Conservation (phyloP, 2,797 vertebrate genomes). For the Tapera naevia region DNA sequence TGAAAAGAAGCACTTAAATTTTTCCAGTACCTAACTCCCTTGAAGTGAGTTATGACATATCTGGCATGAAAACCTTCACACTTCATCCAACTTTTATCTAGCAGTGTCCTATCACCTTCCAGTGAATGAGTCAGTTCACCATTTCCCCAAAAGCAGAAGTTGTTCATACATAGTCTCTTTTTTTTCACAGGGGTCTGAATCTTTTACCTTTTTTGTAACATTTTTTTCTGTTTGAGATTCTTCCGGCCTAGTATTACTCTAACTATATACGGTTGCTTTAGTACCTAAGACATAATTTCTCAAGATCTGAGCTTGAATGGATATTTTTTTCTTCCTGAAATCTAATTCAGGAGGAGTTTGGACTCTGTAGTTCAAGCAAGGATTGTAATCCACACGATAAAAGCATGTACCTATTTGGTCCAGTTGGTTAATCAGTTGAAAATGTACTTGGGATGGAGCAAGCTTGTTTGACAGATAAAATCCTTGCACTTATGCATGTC, state of each 20-base stretch:
- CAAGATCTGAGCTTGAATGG: background rate
- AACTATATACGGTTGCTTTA: background rate
- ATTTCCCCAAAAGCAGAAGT: background rate
- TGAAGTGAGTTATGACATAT: slow-evolving; percentile 24
- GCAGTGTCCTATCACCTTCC: background rate
- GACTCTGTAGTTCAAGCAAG: background rate
- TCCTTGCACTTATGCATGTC: background rate
- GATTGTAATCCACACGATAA: background rate
- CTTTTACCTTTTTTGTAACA: background rate
- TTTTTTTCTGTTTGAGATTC: background rate
- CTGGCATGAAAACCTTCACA: background rate
- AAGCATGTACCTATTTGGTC: background rate
- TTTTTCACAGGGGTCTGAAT: background rate
- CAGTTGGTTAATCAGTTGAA: slow-evolving; percentile 18
- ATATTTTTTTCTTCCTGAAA: background rate
- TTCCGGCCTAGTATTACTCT: background rate
- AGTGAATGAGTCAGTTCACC: background rate
- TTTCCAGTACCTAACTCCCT: slow-evolving; percentile 9
- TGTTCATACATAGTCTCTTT: background rate
- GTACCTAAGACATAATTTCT: background rate
- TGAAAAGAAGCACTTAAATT: slow-evolving; percentile 32
- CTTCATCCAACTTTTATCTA: background rate
- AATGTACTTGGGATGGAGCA: background rate
- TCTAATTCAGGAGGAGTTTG: background rate
- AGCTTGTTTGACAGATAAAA: slow-evolving; percentile 18